These are phyloP conservation scores for Operophtera brumata DNA, from an alignment of 2,888 invertebrate species.

Conservation along the genomic window DNA sequence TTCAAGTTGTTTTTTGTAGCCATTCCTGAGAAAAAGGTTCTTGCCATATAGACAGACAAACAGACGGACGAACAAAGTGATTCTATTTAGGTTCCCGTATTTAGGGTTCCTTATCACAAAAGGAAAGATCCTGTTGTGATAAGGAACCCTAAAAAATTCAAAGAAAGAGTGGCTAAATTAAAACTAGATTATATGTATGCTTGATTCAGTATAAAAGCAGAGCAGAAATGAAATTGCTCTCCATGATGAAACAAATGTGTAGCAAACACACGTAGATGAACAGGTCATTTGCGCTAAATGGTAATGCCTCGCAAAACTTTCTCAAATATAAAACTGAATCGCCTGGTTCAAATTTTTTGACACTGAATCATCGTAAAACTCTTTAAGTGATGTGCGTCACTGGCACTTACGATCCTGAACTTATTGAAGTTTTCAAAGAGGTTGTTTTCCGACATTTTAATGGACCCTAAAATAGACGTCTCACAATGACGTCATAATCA, in stretches of 20 bases:
- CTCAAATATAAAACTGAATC: conserved; percentile 1
- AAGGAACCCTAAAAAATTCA: background rate
- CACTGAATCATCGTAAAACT: conserved; percentile 13
- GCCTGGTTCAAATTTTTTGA: conserved; percentile 1
- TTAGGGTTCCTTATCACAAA: too few species aligned
- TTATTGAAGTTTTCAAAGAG: conserved; percentile 19
- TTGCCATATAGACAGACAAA: too few species aligned
- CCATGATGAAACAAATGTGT: background rate
- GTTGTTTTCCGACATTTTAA: conserved; percentile 26
- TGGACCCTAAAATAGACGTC: conserved; percentile 35
- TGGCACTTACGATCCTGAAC: conserved; percentile 2
- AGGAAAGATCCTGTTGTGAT: background rate
- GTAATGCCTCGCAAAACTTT: background rate
- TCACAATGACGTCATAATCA: conserved; percentile 40
- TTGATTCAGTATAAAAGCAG: background rate
- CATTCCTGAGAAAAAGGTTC: too few species aligned
- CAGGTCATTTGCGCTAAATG: conserved; percentile 3
- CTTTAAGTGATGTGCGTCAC: background rate
- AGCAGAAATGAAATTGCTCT: background rate
- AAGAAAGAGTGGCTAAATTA: background rate
- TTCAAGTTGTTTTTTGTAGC: too few species aligned
- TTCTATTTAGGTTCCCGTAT: too few species aligned
- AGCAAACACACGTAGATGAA: background rate
- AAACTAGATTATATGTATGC: background rate
- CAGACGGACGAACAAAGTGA: too few species aligned